phyloP scores from a whole-genome alignment of 2,888 invertebrate species.

The Pheosia tremula region DNA sequence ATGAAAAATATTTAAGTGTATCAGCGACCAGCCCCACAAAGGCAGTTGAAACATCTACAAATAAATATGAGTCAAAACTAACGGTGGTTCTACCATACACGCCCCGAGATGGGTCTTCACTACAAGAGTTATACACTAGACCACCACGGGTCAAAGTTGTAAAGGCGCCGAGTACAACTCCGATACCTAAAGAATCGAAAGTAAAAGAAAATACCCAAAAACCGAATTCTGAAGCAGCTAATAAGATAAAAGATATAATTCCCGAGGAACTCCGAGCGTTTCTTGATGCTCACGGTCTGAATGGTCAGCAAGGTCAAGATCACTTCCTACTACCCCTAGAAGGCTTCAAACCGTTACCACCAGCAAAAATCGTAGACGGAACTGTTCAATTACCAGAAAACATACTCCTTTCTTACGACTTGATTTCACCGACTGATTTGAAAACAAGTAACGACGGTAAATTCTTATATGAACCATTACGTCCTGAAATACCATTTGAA shows the following conservation, averaged over 20 bases:
- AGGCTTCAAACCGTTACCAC: constrained; percentile 76
- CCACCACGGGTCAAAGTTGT: constrained; percentile 86
- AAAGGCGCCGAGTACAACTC: constrained; percentile 57
- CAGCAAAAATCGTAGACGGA: constrained; percentile 68
- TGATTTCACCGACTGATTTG: constrained; percentile 59
- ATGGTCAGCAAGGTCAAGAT: constrained; percentile 67
- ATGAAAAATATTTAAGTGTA: constrained; percentile 29
- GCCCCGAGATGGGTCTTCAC: constrained; percentile 79
- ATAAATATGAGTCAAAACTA: constrained; percentile 69
- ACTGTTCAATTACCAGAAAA: constrained; percentile 75
- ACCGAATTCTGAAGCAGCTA: constrained; percentile 49
- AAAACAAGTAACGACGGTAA: constrained; percentile 50
- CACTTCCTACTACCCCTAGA: constrained; percentile 73
- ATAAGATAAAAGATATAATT: constrained; percentile 56
- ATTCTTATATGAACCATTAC: constrained; percentile 70
- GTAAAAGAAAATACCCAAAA: constrained; percentile 51
- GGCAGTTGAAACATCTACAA: constrained; percentile 60
- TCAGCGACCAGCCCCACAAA: constrained; percentile 37
- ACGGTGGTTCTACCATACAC: constrained; percentile 88
- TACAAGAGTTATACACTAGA: constrained; percentile 87
- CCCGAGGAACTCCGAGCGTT: constrained; percentile 72
- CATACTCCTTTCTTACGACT: constrained; percentile 70
- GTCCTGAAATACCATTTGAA: constrained; percentile 68
- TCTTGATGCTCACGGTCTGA: constrained; percentile 69
- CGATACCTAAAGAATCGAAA: constrained; percentile 51